Percentiles rank a stretch among this genome's conserved stretches.
Conservation (phyloP, 2,113 vertebrate species). For the Eptatretus burgeri region DNA sequence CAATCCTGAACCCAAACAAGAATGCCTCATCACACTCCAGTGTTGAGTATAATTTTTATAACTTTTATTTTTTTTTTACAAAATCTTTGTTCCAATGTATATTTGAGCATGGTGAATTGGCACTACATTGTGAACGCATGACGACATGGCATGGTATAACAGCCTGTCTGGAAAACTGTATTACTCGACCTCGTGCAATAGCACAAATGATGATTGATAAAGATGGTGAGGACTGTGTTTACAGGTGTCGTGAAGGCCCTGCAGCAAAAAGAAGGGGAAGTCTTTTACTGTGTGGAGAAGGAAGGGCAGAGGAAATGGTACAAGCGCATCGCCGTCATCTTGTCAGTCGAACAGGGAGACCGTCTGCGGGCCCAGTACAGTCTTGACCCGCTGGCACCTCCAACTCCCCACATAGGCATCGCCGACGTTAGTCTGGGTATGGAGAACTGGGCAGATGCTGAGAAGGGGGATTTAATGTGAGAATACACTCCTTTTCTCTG, state of each 20-base stretch:
- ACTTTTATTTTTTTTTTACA: too few species aligned
- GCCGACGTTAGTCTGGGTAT: constrained; percentile 87
- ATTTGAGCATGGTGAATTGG: too few species aligned
- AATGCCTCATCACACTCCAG: too few species aligned
- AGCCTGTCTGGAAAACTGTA: too few species aligned
- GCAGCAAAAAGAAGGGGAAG: constrained; percentile 37
- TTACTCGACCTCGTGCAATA: too few species aligned
- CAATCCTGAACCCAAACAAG: too few species aligned
- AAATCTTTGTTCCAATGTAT: too few species aligned
- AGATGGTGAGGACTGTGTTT: background rate
- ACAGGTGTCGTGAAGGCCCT: constrained; percentile 47
- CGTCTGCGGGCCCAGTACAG: constrained; percentile 61
- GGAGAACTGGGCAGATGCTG: constrained; percentile 8
- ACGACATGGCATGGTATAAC: too few species aligned
- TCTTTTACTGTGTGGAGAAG: constrained; percentile 60
- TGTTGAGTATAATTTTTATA: too few species aligned
- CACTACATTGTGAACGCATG: too few species aligned
- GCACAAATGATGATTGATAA: too few species aligned
- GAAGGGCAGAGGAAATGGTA: constrained; percentile 66
- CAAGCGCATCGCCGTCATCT: constrained; percentile 44
- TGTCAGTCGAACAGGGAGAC: constrained; percentile 74
- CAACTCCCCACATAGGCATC: constrained; percentile 42
- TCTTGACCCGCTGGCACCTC: constrained; percentile 51
- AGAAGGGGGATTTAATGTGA: background rate
- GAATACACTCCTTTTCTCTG: background rate